Evolutionary conservation across 2,888 invertebrate species (phyloP), one percentile per base, ranked within the genome.

Genomic region (Erebia epiphron): DNA sequence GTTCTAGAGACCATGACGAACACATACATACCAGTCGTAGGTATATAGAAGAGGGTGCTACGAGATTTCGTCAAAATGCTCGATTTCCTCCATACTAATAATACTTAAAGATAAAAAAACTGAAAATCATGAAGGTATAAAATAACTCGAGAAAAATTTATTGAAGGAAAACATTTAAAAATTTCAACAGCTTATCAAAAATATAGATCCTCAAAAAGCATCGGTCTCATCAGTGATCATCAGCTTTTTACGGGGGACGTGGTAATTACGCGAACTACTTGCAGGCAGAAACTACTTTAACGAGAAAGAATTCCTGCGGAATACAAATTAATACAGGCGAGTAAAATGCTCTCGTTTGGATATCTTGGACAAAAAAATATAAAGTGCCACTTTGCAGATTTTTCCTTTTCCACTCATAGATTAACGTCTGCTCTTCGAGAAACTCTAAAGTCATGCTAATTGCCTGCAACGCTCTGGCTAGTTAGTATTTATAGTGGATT

Each of bases 311-410:
- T 75, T 76, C 73, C 71, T 60, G 68, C 69, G 75, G 76, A 76
- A 78, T 77, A 72, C 74, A 74, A 78, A 75, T 77, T 73, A 73
- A 73, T 74, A 70, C 72, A 75, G 70, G 73, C 71, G 65, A 72
- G 67, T 71, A 71, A 75, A 77, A 76, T 74, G 70, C 75, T 76
- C 72, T 72, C 75, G 70, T 75, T 77, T 77, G 73, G 72, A 72
- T 75, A 76, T 73, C 73, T 75, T 68, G 57, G 56, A 50, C 52
- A 71, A 70, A 66, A 68, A 69, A 73, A 76, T 73, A 18, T 74
- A 72, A 74, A 75, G 69, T 75, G 72, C 74, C 72, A 73, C 71
- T 73, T 71, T 35, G 62, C 67, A 70, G 67, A 73, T 71, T 71
- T 75, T 68, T 73, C 72, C 63, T 70, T 71, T 68, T 57, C 73